Base-by-base conservation (phyloP, 2,113 vertebrate genomes). In the Hippocampus comes region DNA sequence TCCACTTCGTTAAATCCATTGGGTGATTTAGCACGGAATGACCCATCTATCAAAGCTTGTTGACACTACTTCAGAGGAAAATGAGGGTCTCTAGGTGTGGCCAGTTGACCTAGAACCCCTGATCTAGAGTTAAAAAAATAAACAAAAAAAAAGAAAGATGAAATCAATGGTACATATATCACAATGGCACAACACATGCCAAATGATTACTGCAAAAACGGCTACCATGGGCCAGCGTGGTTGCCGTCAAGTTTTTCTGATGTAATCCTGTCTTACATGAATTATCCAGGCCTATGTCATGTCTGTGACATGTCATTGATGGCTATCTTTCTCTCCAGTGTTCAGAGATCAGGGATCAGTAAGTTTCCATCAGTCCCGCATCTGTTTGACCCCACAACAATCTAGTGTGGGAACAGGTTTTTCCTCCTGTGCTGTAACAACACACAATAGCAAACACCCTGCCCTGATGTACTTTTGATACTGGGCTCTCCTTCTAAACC, bases 371-470 rank as follows among this genome's bases (percentile, higher is more conserved):
- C 67, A 74, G 74, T 76, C 75, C 75, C 63, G 64, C 70, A 77
- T 80, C 65, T 23, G 67, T 70, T 20, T 81, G 82, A 87, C 78
- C 86, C 78, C 79, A 87, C 48, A 88, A 78, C 84, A 88, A 81
- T 78, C 75, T 70, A 78, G 66, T 57, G 66, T 64, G 74, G 72
- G 77, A 92, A 91, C 90, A 75, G 81, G 89, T 92, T 92, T 87
- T 89, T 90, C 89, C 77, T 82, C 87, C 75, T 56, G 53, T 59
- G 73, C 68, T 30, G 10, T 56, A 83, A 85, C 68, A 70, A 71
- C 75, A 84, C 78, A 85, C 65, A 78, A 75, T 57, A 74, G 83
- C 77, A 82, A 84, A 75, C 70, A 57, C 71, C 42, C 49, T 66
- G 67, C 65, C 65, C 21, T 20, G 18, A 72, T 76, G 70, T 68